Evolutionary conservation across 2,888 invertebrate species (phyloP).

Genomic region (Scaptomyza polygonia): DNA sequence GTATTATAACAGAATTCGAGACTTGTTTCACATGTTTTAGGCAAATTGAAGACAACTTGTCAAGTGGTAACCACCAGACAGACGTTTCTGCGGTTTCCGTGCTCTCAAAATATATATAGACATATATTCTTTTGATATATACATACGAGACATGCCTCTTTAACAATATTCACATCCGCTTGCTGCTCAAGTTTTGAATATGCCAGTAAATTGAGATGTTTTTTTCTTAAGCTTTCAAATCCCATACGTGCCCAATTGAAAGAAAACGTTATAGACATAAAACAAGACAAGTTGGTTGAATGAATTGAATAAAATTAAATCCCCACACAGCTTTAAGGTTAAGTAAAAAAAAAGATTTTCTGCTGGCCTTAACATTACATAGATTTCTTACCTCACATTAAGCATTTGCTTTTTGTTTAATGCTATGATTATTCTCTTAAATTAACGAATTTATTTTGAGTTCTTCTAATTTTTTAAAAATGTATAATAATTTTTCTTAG

Average conservation of each 20-base stretch:
- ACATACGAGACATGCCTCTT: neutral
- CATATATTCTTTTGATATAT: conserved; percentile 4
- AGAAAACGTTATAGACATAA: neutral
- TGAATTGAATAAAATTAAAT: neutral
- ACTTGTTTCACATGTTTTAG: conserved; percentile 52
- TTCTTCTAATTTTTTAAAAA: no score
- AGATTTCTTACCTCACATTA: no score
- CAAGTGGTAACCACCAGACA: conserved; percentile 4
- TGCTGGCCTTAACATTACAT: no score
- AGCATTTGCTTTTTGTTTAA: no score
- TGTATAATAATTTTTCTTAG: no score
- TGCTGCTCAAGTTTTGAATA: conserved; percentile 4
- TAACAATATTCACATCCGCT: conserved; percentile 12
- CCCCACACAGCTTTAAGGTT: neutral
- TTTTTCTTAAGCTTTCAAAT: conserved; percentile 4
- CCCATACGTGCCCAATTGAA: neutral
- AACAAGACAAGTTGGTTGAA: conserved; percentile 4
- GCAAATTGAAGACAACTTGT: conserved; percentile 45
- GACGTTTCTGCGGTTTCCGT: conserved; percentile 15
- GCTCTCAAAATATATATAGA: conserved; percentile 11
- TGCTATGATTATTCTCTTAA: no score
- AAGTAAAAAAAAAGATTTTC: no score
- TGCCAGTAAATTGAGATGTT: conserved; percentile 2
- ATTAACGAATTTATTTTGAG: no score
- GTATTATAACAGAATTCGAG: conserved; percentile 32